Evolutionary conservation across 2,797 vertebrate species (phyloP).

Genomic region (Sphenopsis melanotis): DNA sequence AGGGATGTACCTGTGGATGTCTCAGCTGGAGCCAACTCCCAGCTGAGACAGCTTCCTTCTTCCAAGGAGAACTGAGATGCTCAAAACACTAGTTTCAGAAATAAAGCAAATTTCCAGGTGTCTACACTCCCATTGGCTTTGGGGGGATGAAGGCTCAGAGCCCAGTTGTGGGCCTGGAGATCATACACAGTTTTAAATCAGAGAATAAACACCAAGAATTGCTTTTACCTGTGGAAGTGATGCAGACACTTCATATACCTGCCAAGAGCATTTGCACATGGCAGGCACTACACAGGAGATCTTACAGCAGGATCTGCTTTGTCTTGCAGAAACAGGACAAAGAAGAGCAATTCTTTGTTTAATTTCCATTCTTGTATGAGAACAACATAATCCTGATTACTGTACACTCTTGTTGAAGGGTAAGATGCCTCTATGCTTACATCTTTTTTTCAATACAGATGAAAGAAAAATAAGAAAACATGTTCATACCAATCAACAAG

Average conservation of each 20-base stretch:
- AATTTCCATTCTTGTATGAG: not conserved
- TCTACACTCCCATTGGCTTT: fast-evolving
- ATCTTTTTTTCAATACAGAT: not conserved
- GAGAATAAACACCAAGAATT: not conserved
- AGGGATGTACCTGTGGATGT: not conserved
- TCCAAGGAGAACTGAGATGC: not conserved
- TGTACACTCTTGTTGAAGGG: not conserved
- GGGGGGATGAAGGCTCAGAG: not conserved
- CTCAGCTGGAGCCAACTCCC: not conserved
- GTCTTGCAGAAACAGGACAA: not conserved
- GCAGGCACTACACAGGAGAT: not conserved
- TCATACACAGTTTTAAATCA: not conserved
- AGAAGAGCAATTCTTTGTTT: not conserved
- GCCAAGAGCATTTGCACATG: not conserved
- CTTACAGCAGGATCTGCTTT: not conserved
- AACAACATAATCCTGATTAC: not conserved
- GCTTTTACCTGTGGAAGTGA: not conserved
- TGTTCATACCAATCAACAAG: not conserved
- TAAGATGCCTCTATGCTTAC: not conserved
- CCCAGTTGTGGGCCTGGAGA: not conserved
- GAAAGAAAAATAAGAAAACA: not conserved
- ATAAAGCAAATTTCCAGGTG: not conserved
- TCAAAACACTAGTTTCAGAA: not conserved
- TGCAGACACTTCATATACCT: not conserved
- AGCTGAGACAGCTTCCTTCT: not conserved